Evolutionary conservation across 1,140 invertebrate genomes (phyloP).

Genomic region (Papilio polytes): DNA sequence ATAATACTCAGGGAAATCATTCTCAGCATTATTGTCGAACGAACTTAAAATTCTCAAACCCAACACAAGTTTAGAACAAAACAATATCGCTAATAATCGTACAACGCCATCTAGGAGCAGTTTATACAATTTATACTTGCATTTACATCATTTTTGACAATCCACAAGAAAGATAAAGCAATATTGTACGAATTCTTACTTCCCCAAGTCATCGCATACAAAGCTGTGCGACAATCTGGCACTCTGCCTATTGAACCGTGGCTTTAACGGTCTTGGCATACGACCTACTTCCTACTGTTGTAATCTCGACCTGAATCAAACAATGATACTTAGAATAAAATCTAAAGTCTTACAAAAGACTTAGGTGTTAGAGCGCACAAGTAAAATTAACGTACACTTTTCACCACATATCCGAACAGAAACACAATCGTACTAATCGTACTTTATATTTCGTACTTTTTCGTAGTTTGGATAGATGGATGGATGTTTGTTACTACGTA

Average conservation of each 20-base stretch:
- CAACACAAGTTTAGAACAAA: too few species aligned
- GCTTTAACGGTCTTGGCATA: slow-evolving; percentile 23
- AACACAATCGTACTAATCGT: neutral
- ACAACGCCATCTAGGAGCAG: too few species aligned
- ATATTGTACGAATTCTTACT: slow-evolving; percentile 6
- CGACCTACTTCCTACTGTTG: slow-evolving; percentile 18
- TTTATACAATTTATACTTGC: too few species aligned
- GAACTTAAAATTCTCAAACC: too few species aligned
- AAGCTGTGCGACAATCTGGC: slow-evolving; percentile 17
- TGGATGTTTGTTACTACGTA: too few species aligned
- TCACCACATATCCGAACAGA: neutral
- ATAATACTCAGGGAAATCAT: too few species aligned
- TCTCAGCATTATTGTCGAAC: too few species aligned
- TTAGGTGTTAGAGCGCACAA: too few species aligned
- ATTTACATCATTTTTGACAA: too few species aligned
- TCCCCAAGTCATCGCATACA: neutral
- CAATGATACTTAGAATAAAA: neutral
- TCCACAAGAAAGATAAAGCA: neutral
- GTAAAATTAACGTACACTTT: neutral
- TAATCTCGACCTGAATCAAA: slow-evolving; percentile 15
- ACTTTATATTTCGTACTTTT: neutral
- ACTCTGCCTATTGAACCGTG: slow-evolving; percentile 30
- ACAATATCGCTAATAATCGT: too few species aligned
- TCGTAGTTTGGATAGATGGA: too few species aligned
- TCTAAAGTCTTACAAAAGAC: neutral